Conservation (phyloP, 2,113 vertebrate genomes). For the Spizaetus ornatus region DNA sequence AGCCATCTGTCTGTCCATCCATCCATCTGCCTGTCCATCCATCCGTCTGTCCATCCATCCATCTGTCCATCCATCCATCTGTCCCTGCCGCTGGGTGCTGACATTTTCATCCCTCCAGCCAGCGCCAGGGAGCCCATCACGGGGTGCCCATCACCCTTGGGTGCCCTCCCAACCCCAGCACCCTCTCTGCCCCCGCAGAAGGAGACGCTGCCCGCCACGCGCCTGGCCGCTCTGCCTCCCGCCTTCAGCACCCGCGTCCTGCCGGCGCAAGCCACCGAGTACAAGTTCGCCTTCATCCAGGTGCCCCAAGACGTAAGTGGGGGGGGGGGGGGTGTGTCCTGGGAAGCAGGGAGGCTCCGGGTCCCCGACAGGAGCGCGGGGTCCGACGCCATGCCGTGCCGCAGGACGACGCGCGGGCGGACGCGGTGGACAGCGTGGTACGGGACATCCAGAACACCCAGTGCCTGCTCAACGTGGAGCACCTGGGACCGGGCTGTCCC, state of each 20-base stretch:
- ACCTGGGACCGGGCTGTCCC: too few relatives aligned
- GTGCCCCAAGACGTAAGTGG: not conserved
- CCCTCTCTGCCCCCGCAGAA: not conserved
- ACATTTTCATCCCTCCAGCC: too few relatives aligned
- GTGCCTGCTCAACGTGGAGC: too few relatives aligned
- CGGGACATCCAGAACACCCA: too few relatives aligned
- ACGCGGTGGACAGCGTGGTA: not conserved
- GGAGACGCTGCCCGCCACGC: not conserved
- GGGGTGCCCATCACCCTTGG: not conserved
- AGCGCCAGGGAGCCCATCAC: too few relatives aligned
- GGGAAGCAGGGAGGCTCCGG: not conserved
- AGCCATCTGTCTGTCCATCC: too few relatives aligned
- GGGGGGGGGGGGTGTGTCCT: not conserved
- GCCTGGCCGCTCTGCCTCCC: not conserved
- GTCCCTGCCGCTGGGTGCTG: too few relatives aligned
- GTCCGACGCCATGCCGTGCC: not conserved
- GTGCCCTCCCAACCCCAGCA: not conserved
- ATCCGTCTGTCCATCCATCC: too few relatives aligned
- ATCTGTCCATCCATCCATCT: too few relatives aligned
- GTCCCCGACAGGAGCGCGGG: not conserved
- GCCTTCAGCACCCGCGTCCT: not conserved
- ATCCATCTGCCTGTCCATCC: too few relatives aligned
- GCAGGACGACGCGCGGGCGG: not conserved
- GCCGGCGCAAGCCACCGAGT: not conserved
- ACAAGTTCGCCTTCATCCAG: not conserved